Conservation (phyloP, 2,797 vertebrate genomes). For the Bucorvus abyssinicus region DNA sequence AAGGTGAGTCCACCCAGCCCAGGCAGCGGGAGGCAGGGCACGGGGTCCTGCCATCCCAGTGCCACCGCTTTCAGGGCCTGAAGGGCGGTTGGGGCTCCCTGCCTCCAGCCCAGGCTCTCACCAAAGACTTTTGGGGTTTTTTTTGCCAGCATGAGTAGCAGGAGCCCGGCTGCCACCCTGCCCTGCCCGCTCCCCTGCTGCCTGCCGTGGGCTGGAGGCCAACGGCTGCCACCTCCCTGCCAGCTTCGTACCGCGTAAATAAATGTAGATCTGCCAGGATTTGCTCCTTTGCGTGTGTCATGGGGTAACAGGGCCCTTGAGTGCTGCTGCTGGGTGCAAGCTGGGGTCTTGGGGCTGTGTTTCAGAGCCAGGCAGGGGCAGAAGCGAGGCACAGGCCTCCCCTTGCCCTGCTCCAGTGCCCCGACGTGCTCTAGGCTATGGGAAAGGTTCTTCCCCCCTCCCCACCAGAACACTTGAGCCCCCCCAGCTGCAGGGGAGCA, state of each 20-base stretch:
- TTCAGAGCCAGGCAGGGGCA: neutral
- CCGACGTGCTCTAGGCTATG: neutral
- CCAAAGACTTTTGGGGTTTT: neutral
- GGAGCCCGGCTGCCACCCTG: neutral
- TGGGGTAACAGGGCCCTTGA: fast-evolving
- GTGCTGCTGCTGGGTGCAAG: too few relatives aligned
- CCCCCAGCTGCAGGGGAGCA: too few relatives aligned
- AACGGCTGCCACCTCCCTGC: conserved; percentile 52
- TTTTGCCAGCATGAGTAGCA: conserved; percentile 46
- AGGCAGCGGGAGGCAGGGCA: fast-evolving
- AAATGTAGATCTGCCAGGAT: neutral
- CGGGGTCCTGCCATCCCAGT: neutral
- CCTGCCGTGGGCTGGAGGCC: neutral
- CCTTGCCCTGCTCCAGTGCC: fast-evolving
- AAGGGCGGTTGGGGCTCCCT: neutral
- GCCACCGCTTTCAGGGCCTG: neutral
- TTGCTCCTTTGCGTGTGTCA: neutral
- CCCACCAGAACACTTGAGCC: too few relatives aligned
- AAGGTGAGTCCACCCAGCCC: conserved; percentile 62
- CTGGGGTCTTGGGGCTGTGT: neutral
- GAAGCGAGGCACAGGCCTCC: too few relatives aligned
- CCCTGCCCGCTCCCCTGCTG: too few relatives aligned
- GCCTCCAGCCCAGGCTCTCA: neutral
- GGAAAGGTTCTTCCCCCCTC: neutral
- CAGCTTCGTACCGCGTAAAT: neutral